Evolutionary conservation across 2,888 invertebrate species (phyloP).

Genomic region (Phortica magna): DNA sequence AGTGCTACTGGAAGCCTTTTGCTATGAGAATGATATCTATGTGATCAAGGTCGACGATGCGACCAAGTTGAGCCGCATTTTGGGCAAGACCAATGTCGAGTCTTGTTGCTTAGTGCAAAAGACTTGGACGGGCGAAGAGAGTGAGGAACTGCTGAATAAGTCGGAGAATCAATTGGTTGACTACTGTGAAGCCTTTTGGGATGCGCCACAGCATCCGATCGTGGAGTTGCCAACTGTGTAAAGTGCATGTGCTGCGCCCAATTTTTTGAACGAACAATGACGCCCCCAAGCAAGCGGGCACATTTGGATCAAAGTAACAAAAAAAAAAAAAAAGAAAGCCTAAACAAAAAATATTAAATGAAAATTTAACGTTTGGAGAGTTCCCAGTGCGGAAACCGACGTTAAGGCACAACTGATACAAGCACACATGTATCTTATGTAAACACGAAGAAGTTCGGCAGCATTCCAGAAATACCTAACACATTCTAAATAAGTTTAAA

Average conservation of each 20-base stretch:
- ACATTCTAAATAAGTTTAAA: conserved; percentile 48
- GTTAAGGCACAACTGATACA: conserved; percentile 47
- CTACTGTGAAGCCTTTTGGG: conserved; percentile 84
- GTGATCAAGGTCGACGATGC: conserved; percentile 84
- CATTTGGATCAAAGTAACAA: conserved; percentile 50
- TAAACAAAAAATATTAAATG: conserved; percentile 35
- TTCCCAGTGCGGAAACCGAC: conserved; percentile 60
- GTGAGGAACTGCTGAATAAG: conserved; percentile 80
- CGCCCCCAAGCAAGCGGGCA: conserved; percentile 51
- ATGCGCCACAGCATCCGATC: conserved; percentile 82
- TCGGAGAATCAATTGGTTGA: conserved; percentile 83
- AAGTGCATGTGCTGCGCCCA: conserved; percentile 51
- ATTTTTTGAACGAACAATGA: conserved; percentile 26
- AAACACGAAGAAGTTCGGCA: neutral
- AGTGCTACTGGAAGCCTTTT: conserved; percentile 87
- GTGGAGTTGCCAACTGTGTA: conserved; percentile 84
- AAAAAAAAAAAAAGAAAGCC: conserved; percentile 48
- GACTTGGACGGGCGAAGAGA: conserved; percentile 73
- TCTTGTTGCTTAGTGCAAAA: conserved; percentile 78
- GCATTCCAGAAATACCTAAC: neutral
- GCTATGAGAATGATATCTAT: conserved; percentile 88
- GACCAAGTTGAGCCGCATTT: conserved; percentile 78
- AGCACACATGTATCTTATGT: conserved; percentile 3
- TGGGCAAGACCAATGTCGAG: conserved; percentile 80
- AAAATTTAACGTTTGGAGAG: conserved; percentile 69